Percentiles rank a stretch among this genome's conserved stretches.
These are phyloP conservation scores for Manduca sexta DNA, from an alignment of 1,140 invertebrate species.

Conservation along the genomic window DNA sequence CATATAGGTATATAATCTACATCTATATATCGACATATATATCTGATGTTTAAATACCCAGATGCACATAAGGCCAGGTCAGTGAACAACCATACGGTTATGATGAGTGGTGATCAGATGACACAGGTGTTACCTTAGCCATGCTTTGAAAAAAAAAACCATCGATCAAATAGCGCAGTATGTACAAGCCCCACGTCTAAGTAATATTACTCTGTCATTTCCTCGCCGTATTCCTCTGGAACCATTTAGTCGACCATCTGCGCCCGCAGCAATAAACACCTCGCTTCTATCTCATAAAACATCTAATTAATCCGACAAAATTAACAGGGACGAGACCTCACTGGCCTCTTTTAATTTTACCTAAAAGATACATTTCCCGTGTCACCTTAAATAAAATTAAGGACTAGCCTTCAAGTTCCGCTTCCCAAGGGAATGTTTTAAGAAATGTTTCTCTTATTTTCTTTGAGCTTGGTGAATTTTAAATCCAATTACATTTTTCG, in stretches of 20 bases:
- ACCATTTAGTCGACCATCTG: constrained; percentile 12
- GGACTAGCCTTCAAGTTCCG: constrained; percentile 1
- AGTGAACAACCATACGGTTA: too few species aligned
- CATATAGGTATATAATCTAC: too few species aligned
- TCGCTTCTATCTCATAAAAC: constrained; percentile 15
- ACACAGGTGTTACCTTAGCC: too few species aligned
- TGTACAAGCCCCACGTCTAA: background rate
- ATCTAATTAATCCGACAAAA: constrained; percentile 23
- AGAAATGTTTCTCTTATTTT: too few species aligned
- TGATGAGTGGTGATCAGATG: too few species aligned
- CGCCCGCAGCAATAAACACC: constrained; percentile 8
- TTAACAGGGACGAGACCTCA: constrained; percentile 12
- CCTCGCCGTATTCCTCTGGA: background rate
- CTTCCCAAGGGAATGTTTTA: background rate
- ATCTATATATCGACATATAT: too few species aligned
- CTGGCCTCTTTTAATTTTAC: constrained; percentile 11
- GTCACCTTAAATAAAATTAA: constrained; percentile 21
- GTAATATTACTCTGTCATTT: constrained; percentile 5
- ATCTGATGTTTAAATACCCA: too few species aligned
- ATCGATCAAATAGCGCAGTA: too few species aligned
- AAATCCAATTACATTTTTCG: too few species aligned
- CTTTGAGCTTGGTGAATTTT: too few species aligned
- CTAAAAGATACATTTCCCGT: constrained; percentile 9
- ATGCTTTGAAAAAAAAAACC: too few species aligned
- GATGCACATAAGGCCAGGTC: too few species aligned